A percentile compares a stretch with the other conserved stretches of the same genome.
Conservation (phyloP, 2,113 vertebrate species). For the Helogale parvula region DNA sequence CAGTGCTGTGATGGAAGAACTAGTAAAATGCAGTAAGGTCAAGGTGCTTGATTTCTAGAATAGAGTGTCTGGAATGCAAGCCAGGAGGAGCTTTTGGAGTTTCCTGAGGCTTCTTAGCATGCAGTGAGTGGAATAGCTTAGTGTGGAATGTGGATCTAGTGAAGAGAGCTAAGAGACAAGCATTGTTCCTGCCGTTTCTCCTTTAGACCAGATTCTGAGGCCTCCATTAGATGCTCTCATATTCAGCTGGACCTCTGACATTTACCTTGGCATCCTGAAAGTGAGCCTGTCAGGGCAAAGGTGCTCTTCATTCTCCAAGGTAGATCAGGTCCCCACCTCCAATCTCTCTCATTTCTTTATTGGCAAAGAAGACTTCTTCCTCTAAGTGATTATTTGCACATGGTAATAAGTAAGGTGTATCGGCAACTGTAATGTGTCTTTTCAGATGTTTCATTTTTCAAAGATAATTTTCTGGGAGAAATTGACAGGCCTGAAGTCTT, state of each 20-base stretch:
- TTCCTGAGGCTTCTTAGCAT: not conserved
- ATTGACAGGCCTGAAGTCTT: not conserved
- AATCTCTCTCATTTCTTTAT: not conserved
- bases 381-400: not conserved
- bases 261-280: not conserved
- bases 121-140: not conserved
- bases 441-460: not conserved
- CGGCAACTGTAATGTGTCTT: not conserved
- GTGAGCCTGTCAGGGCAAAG: not conserved
- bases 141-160: not conserved
- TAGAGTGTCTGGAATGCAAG: not conserved
- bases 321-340: not conserved
- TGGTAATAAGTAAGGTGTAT: not conserved
- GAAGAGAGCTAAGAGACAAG: not conserved
- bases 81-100: not conserved
- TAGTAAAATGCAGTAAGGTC: not conserved
- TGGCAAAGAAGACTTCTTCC: not conserved
- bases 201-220: not conserved
- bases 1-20: not conserved
- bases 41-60: not conserved
- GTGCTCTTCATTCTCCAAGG: not conserved
- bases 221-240: rapidly evolving
- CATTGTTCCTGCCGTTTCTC: not conserved
- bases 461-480: not conserved
- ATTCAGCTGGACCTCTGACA: not conserved